Evolutionary conservation across 2,113 vertebrate genomes (phyloP), one percentile per base, ranked within the genome.

Genomic region (Formicarius rufipectus): DNA sequence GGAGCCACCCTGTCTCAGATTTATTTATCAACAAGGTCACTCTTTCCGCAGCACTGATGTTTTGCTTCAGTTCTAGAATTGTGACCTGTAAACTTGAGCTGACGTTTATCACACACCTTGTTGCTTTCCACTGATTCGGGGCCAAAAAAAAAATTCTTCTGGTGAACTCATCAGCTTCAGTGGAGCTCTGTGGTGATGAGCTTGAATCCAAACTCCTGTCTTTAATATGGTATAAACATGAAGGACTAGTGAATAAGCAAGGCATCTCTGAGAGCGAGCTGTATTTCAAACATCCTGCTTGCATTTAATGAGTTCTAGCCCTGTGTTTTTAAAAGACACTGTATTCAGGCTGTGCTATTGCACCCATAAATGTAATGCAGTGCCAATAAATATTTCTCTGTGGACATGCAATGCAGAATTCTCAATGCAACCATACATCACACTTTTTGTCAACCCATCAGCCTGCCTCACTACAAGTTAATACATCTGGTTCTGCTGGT

Each of bases 381-480:
- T 25, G 49, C 42, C 68, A 90, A 68, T 95, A 95, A 96, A 93
- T 93, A 94, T 84, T 96, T 53, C 72, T 86, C n/a, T 81, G 83
- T 45, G 88, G 93, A 86, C 35, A 63, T 22, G 39, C 22, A 93
- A 3, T 64, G 64, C 37, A 93, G 85, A 75, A 96, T 81, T 83
- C 60, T 94, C 88, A 81, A 24, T 1, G 5, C 31, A 92, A 55
- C 52, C 68, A 78, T 42, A 56, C 25, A 88, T 88, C 90, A 56
- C 25, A 16, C 4, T 47, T 94, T 72, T 53, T 94, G 75, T 90
- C 64, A 93, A 33, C 5, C 42, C 84, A 86, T 68, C 90, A 92
- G 35, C 89, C 47, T 71, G 63, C 24, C 72, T 81, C 59, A 67
- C 72, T 78, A 17, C 4, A 53, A 60, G 60, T 49, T 94, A 72